These are phyloP conservation scores for Salvelinus sp. DNA, from an alignment of 2,113 vertebrate species.

Conservation along the genomic window DNA sequence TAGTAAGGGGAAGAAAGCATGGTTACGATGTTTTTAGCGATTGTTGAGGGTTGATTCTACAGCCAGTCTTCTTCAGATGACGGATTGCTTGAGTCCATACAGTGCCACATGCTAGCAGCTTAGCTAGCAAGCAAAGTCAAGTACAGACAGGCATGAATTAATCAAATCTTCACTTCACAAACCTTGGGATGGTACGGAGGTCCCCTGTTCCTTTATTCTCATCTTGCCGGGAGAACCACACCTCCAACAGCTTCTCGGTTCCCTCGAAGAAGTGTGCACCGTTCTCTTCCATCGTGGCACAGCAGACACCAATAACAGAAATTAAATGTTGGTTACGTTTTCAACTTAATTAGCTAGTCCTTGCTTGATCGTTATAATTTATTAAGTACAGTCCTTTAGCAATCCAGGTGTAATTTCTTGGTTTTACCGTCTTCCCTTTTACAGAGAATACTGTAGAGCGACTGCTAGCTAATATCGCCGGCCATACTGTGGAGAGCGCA, in stretches of 20 bases:
- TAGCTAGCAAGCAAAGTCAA: neutral
- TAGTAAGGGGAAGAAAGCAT: neutral
- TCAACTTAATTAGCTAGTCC: constrained; percentile 58
- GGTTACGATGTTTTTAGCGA: too few species aligned
- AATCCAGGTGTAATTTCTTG: constrained; percentile 78
- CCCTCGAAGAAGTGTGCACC: constrained; percentile 99
- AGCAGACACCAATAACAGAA: constrained; percentile 85
- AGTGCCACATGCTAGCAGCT: neutral
- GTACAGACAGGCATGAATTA: too few species aligned
- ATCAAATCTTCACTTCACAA: constrained; percentile 31
- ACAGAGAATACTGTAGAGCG: constrained; percentile 93
- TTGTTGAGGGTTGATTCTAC: too few species aligned
- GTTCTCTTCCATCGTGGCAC: constrained; percentile 94
- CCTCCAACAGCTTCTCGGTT: constrained; percentile 97
- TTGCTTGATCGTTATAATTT: constrained; percentile 69
- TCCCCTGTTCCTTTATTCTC: constrained; percentile 93
- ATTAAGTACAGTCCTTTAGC: constrained; percentile 83
- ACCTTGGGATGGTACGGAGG: constrained; percentile 97
- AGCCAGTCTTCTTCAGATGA: neutral
- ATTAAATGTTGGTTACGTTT: constrained; percentile 67
- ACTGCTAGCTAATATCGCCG: constrained; percentile 99
- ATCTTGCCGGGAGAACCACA: constrained; percentile 97
- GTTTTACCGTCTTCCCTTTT: constrained; percentile 88
- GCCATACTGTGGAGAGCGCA: constrained; percentile 98
- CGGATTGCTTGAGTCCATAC: neutral